phyloP scores from a whole-genome alignment of 2,888 invertebrate genomes.

The Hetaerina titia region DNA sequence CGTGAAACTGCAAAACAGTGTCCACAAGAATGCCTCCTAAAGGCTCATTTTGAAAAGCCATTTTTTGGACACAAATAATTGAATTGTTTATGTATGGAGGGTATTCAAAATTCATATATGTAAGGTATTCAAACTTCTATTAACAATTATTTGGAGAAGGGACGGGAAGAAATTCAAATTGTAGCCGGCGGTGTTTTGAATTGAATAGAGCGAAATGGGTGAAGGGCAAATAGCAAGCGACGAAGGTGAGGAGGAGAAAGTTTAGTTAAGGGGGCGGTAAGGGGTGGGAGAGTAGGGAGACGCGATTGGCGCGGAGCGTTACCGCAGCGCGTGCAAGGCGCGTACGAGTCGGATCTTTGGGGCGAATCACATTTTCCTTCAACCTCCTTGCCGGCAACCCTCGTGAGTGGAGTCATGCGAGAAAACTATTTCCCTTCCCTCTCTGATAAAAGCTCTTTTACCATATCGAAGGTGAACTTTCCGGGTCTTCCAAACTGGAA shows the following conservation, averaged over 20 bases:
- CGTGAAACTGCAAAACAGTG: no score
- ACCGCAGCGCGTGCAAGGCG: not conserved
- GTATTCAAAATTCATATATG: not conserved
- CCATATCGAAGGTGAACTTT: not conserved
- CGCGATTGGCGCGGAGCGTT: no score
- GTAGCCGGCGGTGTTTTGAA: no score
- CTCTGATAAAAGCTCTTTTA: not conserved
- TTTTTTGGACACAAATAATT: no score
- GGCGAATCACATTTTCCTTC: not conserved
- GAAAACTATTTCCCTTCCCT: not conserved
- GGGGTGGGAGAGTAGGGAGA: no score
- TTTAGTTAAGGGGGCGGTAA: not conserved
- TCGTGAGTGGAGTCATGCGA: not conserved
- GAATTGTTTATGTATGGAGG: no score
- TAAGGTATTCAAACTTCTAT: not conserved
- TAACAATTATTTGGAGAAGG: not conserved
- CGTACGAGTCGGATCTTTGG: not conserved
- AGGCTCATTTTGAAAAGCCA: no score
- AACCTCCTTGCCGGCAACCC: not conserved
- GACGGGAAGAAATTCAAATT: no score
- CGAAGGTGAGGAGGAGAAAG: not conserved
- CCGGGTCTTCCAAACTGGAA: not conserved
- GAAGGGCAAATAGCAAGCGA: not conserved
- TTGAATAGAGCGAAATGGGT: no score
- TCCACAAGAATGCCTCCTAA: no score